A percentile compares a stretch with the other conserved stretches of the same genome.
Conservation (phyloP, 2,888 invertebrate species). For the Drosophila histrio region DNA sequence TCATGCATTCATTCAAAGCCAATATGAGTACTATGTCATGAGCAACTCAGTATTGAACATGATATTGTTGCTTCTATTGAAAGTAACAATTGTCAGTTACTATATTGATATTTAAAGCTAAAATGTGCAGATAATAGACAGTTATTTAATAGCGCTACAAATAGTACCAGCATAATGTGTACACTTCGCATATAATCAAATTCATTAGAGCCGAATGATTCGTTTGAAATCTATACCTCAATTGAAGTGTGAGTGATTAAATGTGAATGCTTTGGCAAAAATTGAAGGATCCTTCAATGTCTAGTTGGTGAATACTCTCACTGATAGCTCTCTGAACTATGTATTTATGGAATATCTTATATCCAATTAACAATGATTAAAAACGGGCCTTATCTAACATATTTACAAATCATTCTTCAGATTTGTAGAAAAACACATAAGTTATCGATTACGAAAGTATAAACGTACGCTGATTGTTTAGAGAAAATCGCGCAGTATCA, state of each 20-base stretch:
- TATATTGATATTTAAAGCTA: background rate
- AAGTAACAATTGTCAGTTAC: background rate
- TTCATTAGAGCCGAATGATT: background rate
- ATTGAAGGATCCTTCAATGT: no score
- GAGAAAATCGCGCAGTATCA: no score
- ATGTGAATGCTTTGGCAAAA: background rate
- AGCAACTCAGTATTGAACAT: background rate
- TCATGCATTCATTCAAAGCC: background rate
- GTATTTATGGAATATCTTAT: no score
- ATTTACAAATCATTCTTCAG: background rate
- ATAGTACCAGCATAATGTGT: no score
- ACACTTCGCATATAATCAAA: background rate
- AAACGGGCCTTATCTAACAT: no score
- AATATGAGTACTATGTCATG: background rate
- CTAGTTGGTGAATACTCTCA: no score
- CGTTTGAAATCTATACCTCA: background rate
- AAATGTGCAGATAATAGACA: no score
- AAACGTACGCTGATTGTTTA: no score
- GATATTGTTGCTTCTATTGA: background rate
- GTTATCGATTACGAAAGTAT: background rate
- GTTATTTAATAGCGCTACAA: background rate
- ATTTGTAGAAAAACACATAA: slow-evolving; percentile 6
- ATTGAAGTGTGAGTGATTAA: background rate
- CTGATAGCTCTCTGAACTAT: no score
- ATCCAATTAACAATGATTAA: no score